Evolutionary conservation across 2,113 vertebrate genomes (phyloP).

Genomic region (Heteronetta atricapilla): DNA sequence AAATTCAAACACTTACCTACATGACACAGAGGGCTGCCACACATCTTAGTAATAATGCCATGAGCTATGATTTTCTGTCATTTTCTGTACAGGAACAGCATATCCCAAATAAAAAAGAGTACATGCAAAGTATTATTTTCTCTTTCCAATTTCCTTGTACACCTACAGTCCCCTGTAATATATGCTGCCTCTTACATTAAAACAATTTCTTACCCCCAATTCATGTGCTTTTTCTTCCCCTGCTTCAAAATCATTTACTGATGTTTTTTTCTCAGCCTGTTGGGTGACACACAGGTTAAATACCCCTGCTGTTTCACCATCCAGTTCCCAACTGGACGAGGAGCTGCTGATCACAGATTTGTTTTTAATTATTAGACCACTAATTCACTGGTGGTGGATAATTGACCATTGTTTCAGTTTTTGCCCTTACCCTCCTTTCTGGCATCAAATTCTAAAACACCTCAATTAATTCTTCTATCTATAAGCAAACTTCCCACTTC

Average conservation of each 20-base stretch:
- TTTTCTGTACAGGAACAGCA: background rate
- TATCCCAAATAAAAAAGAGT: background rate
- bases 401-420: slow-evolving; percentile 37
- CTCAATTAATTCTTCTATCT: slow-evolving; percentile 58
- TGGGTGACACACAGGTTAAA: background rate
- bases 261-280: background rate
- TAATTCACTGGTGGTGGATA: background rate
- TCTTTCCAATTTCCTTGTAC: background rate
- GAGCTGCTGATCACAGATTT: slow-evolving; percentile 15
- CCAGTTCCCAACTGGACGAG: background rate
- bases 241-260: background rate
- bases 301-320: background rate
- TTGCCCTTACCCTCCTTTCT: slow-evolving; percentile 47
- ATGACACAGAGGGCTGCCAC: background rate
- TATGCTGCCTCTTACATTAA: background rate
- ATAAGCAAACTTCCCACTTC: slow-evolving; percentile 13
- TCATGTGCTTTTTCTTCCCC: background rate
- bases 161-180: background rate
- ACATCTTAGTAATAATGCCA: background rate
- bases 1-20: background rate
- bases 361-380: background rate
- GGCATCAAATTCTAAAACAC: slow-evolving; percentile 63
- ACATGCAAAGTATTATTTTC: background rate
- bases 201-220: background rate
- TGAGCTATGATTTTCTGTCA: background rate